Evolutionary conservation across 2,113 vertebrate genomes (phyloP).

Genomic region (Coptodon bakossiorum): DNA sequence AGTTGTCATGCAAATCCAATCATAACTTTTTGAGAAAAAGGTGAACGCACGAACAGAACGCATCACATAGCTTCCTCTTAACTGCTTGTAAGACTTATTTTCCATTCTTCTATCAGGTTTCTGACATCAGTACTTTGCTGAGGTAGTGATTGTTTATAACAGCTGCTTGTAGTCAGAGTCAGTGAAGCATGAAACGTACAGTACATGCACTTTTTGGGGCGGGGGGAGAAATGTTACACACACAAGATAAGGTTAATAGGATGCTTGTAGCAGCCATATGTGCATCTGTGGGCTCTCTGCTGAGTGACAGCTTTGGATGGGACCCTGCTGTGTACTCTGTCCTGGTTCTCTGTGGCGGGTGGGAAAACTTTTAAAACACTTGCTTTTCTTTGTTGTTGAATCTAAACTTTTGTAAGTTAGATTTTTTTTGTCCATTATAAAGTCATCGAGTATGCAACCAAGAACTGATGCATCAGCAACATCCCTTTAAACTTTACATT

Average conservation of each 20-base stretch:
- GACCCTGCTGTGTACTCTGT: background rate
- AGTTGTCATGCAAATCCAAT: background rate
- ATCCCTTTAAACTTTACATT: background rate
- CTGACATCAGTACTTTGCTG: background rate
- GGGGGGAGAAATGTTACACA: background rate
- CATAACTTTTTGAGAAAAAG: background rate
- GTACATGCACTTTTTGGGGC: background rate
- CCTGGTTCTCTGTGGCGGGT: background rate
- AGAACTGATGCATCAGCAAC: background rate
- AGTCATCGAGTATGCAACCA: background rate
- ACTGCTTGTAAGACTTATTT: background rate
- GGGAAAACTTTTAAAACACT: background rate
- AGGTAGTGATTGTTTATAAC: background rate
- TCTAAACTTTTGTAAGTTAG: background rate
- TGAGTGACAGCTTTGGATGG: background rate
- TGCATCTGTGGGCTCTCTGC: background rate
- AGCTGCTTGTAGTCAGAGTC: conserved; percentile 13
- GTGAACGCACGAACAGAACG: rapidly evolving
- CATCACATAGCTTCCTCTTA: background rate
- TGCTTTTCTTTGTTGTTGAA: background rate
- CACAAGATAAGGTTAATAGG: conserved; percentile 7
- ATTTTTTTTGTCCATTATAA: background rate
- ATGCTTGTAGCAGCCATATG: conserved; percentile 24
- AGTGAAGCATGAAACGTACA: background rate
- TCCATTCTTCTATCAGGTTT: background rate